Percentiles rank a stretch among this genome's conserved stretches.
Conservation (phyloP, 2,113 vertebrate genomes). For the Calonectris borealis region DNA sequence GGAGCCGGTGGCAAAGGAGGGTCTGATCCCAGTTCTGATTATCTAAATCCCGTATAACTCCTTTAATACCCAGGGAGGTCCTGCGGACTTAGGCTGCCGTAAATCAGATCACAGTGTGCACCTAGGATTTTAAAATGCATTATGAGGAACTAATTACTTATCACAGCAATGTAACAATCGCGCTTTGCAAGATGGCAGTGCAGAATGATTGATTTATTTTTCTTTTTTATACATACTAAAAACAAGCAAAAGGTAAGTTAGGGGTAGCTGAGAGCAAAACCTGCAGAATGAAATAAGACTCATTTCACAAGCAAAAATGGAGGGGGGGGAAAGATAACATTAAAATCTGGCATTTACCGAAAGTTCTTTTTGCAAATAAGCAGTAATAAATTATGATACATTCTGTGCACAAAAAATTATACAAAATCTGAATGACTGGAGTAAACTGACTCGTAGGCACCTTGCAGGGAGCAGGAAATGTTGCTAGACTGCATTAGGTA, state of each 20-base stretch:
- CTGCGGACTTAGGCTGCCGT: neutral
- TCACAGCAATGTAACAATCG: neutral
- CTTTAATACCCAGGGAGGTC: neutral
- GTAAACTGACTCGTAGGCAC: neutral
- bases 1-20: neutral
- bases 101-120: constrained; percentile 28
- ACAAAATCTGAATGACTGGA: neutral
- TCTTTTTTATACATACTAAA: neutral
- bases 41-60: constrained; percentile 21
- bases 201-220: neutral
- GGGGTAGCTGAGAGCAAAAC: neutral
- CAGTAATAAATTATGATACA: neutral
- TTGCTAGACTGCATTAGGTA: neutral
- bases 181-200: neutral
- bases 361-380: neutral
- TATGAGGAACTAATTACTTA: constrained; percentile 4
- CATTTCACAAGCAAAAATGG: neutral
- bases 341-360: neutral
- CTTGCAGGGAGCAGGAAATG: constrained; percentile 25
- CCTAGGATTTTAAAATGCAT: neutral
- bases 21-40: neutral
- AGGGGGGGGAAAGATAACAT: too few species aligned
- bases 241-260: neutral
- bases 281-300: neutral
- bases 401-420: neutral